Conservation (phyloP, 2,797 vertebrate genomes). For the Cuculus canorus region DNA sequence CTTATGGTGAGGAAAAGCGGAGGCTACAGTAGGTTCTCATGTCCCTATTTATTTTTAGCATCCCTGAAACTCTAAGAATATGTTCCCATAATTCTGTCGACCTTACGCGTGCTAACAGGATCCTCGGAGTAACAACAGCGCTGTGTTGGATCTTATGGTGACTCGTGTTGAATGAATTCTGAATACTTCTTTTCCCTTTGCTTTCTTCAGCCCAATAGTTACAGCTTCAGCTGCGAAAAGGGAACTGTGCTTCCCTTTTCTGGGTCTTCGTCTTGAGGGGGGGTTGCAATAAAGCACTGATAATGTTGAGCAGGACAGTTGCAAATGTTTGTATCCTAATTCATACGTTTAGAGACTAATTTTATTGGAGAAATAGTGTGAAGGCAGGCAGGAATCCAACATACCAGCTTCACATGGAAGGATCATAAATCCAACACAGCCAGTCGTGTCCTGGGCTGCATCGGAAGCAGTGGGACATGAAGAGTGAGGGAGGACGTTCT, state of each 20-base stretch:
- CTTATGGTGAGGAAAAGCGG: not conserved
- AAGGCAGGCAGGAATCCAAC: not conserved
- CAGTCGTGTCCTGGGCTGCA: no score
- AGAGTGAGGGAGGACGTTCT: no score
- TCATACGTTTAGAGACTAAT: not conserved
- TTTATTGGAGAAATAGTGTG: not conserved
- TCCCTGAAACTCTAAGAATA: not conserved
- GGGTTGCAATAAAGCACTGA: not conserved
- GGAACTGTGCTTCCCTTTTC: rapidly evolving
- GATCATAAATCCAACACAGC: not conserved
- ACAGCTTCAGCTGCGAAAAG: not conserved
- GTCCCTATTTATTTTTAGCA: not conserved
- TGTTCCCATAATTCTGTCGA: not conserved
- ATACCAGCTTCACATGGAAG: not conserved
- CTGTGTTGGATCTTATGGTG: not conserved
- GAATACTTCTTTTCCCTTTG: not conserved
- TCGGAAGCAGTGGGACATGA: no score
- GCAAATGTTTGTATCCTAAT: not conserved
- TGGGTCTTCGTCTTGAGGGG: not conserved
- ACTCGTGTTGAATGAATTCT: not conserved
- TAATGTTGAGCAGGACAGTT: not conserved
- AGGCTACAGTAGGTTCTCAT: not conserved
- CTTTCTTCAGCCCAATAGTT: not conserved
- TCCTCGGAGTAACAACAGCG: not conserved
- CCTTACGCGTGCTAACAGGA: rapidly evolving